A percentile compares a stretch with the other conserved stretches of the same genome.
These are phyloP conservation scores for Peromyscus leucopus DNA, from an alignment of 2,113 vertebrate species.

Conservation along the genomic window DNA sequence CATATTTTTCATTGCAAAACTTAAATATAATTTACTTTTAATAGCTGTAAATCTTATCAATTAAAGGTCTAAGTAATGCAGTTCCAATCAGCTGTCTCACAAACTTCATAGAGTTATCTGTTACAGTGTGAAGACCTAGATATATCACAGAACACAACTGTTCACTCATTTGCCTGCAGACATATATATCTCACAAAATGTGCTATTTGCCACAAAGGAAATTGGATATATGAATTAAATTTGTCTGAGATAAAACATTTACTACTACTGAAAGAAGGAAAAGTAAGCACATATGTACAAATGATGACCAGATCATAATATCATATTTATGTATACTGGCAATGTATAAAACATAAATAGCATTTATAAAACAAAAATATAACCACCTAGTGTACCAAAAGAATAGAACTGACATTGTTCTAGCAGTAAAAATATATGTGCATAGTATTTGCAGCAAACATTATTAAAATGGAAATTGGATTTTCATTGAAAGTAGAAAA, in stretches of 20 bases:
- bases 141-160: background rate
- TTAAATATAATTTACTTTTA: background rate
- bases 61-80: background rate
- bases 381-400: background rate
- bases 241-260: background rate
- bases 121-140: background rate
- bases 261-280: background rate
- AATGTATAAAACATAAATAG: background rate
- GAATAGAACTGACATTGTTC: background rate
- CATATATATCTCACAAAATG: background rate
- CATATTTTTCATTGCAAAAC: background rate
- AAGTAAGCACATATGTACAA: background rate
- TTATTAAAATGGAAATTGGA: slow-evolving; percentile 77
- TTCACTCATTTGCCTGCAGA: background rate
- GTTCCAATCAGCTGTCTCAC: background rate
- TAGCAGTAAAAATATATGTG: slow-evolving; percentile 9
- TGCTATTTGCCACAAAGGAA: background rate
- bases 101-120: background rate
- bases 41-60: background rate
- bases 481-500: slow-evolving; percentile 62
- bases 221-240: background rate
- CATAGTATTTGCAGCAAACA: slow-evolving; percentile 26
- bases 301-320: background rate
- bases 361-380: background rate
- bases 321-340: background rate